phyloP scores from a whole-genome alignment of 2,113 vertebrate species.

The Rhodinocichla rosea region DNA sequence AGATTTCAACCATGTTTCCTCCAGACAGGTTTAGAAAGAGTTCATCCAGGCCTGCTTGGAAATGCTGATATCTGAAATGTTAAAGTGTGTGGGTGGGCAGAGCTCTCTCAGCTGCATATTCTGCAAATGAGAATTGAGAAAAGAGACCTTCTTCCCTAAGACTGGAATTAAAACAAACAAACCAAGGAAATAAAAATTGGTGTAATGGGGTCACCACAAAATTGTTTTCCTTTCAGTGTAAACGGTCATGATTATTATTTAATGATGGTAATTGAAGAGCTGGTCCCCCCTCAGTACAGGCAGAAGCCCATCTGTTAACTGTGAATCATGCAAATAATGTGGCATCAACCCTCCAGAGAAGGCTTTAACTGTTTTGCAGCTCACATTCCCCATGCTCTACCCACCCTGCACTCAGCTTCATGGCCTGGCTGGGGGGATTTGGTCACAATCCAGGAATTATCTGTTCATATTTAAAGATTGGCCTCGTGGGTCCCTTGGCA shows the following conservation, averaged over 20 bases:
- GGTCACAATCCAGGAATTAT: neutral
- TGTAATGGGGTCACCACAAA: neutral
- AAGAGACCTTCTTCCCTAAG: neutral
- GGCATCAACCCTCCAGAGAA: constrained; percentile 35
- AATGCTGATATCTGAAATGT: constrained; percentile 26
- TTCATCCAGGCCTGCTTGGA: neutral
- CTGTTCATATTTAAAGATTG: neutral
- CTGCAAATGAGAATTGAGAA: constrained; percentile 8
- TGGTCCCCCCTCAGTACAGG: neutral
- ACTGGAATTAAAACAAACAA: constrained; percentile 28
- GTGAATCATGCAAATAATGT: constrained; percentile 70
- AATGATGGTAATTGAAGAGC: constrained; percentile 55
- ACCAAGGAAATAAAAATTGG: constrained; percentile 4
- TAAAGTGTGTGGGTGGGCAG: constrained; percentile 8
- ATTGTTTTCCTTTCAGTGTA: neutral
- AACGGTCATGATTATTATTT: constrained; percentile 61
- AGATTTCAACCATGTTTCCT: neutral
- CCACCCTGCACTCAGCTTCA: neutral
- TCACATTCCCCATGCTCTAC: constrained; percentile 4
- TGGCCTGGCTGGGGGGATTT: neutral
- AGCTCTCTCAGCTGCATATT: neutral
- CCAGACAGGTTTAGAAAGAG: neutral
- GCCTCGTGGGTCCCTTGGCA: neutral
- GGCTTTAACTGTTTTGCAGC: constrained; percentile 60
- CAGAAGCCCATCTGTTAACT: constrained; percentile 68